phyloP scores from a whole-genome alignment of 2,888 invertebrate genomes.

The Sphaerophoria taeniata region DNA sequence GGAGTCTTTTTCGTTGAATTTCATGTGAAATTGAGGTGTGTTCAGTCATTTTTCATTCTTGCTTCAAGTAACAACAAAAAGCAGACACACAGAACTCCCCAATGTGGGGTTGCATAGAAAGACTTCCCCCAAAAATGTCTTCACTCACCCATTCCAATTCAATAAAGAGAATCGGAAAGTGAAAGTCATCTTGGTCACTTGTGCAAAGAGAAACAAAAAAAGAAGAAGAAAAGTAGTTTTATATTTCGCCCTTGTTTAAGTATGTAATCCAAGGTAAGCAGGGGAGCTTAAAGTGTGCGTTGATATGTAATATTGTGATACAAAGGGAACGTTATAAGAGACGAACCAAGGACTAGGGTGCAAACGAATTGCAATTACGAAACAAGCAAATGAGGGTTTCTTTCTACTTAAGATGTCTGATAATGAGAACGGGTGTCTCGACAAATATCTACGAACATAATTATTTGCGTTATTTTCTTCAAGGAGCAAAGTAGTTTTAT shows the following conservation, averaged over 20 bases:
- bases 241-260: constrained; percentile 38
- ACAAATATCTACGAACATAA: constrained; percentile 10
- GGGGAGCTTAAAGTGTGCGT: constrained; percentile 29
- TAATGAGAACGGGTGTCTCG: constrained; percentile 25
- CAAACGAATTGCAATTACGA: constrained; percentile 64
- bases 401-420: constrained; percentile 31
- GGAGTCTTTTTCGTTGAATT: neutral
- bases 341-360: constrained; percentile 29
- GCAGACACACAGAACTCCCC: neutral
- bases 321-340: neutral
- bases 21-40: constrained; percentile 18
- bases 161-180: constrained; percentile 30
- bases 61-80: neutral
- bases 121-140: neutral
- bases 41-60: too few relatives aligned
- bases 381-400: constrained; percentile 35
- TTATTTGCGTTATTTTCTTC: constrained; percentile 2
- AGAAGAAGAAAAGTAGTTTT: neutral
- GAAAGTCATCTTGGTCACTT: constrained; percentile 66
- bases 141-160: constrained; percentile 14
- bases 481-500: constrained; percentile 18
- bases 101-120: neutral
- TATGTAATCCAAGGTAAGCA: constrained; percentile 56
- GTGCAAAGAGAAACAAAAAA: constrained; percentile 31
- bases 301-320: neutral